Conservation (phyloP, 1,140 invertebrate genomes). For the Papilio machaon region DNA sequence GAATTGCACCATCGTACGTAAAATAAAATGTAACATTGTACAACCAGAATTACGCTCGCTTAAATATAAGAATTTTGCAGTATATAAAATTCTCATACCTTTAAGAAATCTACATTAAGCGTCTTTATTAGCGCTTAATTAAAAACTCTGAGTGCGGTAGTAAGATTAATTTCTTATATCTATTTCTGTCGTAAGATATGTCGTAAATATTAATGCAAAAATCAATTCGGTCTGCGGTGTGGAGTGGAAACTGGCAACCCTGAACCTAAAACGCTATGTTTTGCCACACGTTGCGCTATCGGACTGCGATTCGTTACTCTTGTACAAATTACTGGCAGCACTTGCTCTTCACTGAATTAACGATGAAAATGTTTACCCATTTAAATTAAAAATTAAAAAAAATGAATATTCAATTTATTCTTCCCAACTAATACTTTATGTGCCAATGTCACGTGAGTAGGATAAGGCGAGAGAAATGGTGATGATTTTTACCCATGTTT, state of each 20-base stretch:
- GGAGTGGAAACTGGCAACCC: constrained; percentile 17
- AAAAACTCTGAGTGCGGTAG: not conserved
- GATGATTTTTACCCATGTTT: too few species aligned
- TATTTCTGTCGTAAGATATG: not conserved
- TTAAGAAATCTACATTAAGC: not conserved
- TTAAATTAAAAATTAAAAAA: too few species aligned
- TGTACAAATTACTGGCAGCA: constrained; percentile 21
- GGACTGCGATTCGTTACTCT: constrained; percentile 3
- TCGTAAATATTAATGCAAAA: constrained; percentile 29
- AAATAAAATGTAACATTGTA: too few species aligned
- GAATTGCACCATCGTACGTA: too few species aligned
- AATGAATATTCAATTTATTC: too few species aligned
- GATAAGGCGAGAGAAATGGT: too few species aligned
- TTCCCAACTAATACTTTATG: too few species aligned
- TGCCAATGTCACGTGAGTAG: too few species aligned
- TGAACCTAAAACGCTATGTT: constrained; percentile 23
- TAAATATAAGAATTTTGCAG: too few species aligned
- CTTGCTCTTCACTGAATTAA: not conserved
- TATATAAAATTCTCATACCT: not conserved
- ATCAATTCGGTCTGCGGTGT: constrained; percentile 29
- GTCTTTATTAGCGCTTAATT: not conserved
- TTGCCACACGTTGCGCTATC: constrained; percentile 29
- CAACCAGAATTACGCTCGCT: too few species aligned
- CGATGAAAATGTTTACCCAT: too few species aligned
- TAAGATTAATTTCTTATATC: not conserved